These are phyloP conservation scores for Siphlonurus alternatus DNA, from an alignment of 2,888 invertebrate genomes.

Conservation along the genomic window DNA sequence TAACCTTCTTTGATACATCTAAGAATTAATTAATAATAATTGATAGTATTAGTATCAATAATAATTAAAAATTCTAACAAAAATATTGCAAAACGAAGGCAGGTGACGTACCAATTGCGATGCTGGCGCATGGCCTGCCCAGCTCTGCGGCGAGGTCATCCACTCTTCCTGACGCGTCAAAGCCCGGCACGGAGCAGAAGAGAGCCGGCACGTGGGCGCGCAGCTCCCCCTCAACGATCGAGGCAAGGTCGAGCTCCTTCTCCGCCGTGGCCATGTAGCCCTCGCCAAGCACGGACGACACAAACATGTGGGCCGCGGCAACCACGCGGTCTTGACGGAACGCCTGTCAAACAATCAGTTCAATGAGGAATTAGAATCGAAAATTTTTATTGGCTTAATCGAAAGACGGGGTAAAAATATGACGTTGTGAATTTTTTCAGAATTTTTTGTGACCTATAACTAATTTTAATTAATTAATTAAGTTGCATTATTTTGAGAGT, in stretches of 20 bases:
- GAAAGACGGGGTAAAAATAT: too few relatives aligned
- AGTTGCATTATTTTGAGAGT: too few relatives aligned
- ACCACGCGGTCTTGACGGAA: slow-evolving; percentile 88
- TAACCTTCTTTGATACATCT: too few relatives aligned
- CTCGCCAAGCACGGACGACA: slow-evolving; percentile 66
- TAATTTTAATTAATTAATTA: too few relatives aligned
- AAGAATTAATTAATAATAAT: too few relatives aligned
- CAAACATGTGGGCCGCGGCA: slow-evolving; percentile 74
- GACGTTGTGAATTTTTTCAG: too few relatives aligned
- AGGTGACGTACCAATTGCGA: slow-evolving; percentile 82
- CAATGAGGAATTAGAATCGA: background rate
- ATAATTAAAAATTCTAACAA: too few relatives aligned
- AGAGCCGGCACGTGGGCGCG: slow-evolving; percentile 81
- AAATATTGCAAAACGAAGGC: too few relatives aligned
- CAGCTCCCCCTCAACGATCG: slow-evolving; percentile 81
- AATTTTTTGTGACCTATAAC: too few relatives aligned
- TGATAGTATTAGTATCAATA: too few relatives aligned
- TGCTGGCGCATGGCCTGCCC: slow-evolving; percentile 85
- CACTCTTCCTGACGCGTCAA: slow-evolving; percentile 91
- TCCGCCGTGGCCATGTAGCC: slow-evolving; percentile 85
- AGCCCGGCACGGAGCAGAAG: slow-evolving; percentile 94
- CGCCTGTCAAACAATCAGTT: slow-evolving; percentile 33
- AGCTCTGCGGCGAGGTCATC: slow-evolving; percentile 95
- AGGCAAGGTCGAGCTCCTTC: slow-evolving; percentile 72
- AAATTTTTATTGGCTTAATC: background rate